Evolutionary conservation across 2,797 vertebrate genomes (phyloP).

Genomic region (Sorex maritimensis): DNA sequence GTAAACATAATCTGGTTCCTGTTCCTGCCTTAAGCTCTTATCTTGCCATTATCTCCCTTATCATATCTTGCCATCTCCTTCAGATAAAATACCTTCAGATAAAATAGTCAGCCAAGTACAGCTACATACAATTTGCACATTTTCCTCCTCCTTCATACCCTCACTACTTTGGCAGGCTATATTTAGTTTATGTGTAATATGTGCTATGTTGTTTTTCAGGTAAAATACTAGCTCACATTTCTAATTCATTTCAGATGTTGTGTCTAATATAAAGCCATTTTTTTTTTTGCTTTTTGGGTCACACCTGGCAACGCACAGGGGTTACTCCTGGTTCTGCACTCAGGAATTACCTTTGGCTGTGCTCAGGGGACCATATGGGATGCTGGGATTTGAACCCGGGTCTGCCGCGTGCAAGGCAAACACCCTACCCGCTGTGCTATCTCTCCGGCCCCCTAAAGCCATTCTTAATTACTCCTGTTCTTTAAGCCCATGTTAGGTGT

Average conservation of each 20-base stretch:
- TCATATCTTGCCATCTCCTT: background rate
- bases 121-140: background rate
- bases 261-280: slow-evolving; percentile 17
- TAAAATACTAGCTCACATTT: slow-evolving; percentile 15
- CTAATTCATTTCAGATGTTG: slow-evolving; percentile 45
- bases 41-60: background rate
- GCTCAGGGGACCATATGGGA: too few species aligned
- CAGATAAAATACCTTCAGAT: background rate
- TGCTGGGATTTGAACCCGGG: too few species aligned
- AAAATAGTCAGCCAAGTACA: background rate
- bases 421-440: too few species aligned
- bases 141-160: slow-evolving; percentile 10
- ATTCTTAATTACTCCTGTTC: background rate
- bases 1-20: background rate
- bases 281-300: too few species aligned
- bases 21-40: background rate
- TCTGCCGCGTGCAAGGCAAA: too few species aligned
- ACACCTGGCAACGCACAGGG: too few species aligned
- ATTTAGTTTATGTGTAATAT: background rate
- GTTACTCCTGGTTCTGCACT: too few species aligned
- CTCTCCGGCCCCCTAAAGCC: background rate
- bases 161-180: background rate
- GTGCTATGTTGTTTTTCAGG: background rate
- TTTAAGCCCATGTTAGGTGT: background rate
- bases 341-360: too few species aligned